phyloP scores from a whole-genome alignment of 2,113 vertebrate genomes.

The Ploceus nigricollis region DNA sequence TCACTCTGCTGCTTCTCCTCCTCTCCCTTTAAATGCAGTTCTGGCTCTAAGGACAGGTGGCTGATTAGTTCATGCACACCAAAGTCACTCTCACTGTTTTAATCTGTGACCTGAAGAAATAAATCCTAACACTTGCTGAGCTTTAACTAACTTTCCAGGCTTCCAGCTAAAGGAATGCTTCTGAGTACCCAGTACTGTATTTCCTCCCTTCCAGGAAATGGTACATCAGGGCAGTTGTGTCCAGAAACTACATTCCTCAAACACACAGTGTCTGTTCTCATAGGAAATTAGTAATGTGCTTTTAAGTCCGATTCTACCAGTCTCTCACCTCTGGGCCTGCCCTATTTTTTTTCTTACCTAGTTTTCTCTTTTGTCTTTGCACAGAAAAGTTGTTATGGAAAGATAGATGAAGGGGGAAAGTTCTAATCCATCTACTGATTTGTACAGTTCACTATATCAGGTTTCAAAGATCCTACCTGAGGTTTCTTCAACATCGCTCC shows the following conservation, averaged over 20 bases:
- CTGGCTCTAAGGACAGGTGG: neutral
- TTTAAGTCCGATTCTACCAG: neutral
- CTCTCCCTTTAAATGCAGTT: neutral
- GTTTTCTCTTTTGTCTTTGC: neutral
- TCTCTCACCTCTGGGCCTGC: neutral
- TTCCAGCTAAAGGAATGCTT: neutral
- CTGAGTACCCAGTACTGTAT: neutral
- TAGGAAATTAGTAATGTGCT: neutral
- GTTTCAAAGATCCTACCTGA: neutral
- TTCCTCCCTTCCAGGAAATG: neutral
- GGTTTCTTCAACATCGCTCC: neutral
- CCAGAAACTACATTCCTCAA: neutral
- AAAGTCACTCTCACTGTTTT: neutral
- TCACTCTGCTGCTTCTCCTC: neutral
- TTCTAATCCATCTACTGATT: neutral
- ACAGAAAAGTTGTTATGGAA: neutral
- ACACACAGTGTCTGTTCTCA: neutral
- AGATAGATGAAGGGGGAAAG: neutral
- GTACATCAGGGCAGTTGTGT: neutral
- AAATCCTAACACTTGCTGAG: neutral
- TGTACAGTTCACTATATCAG: neutral
- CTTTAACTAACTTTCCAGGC: neutral
- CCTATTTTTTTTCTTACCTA: neutral
- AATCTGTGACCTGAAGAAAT: neutral
- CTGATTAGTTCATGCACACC: neutral